Evolutionary conservation across 2,888 invertebrate species (phyloP), one percentile per base, ranked within the genome.

Genomic region (Poecilobothrus nobilitatus): DNA sequence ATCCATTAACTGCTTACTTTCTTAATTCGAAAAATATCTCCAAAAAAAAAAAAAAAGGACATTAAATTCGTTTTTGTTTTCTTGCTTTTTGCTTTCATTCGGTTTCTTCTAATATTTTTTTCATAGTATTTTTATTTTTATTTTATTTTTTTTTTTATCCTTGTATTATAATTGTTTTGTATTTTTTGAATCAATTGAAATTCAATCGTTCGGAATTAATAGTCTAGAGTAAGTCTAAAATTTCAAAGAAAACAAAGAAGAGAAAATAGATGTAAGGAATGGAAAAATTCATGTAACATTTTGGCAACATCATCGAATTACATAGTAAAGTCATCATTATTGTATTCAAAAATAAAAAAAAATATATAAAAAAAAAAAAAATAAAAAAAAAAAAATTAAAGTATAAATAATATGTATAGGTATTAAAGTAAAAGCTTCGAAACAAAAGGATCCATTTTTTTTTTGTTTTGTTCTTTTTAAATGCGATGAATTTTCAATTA

Each of bases 1-100:
- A 53, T 53, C 53, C 53, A 53, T 53, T 53, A 53, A 53, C 53
- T 53, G 53, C 53, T 53, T 53, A n/a, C 53, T 53, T 53, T 53
- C 53, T 53, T 53, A 53, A 53, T 53, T 53, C 53, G 53, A 10
- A 53, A 53, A 53, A 53, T 53, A 53, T 53, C 53, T 53, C 1
- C 15, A 18, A 18, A 53, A 53, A 4, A 53, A 53, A 53, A 18
- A 53, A 53, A 53, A 18, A 53, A 53, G 15, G 6, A 53, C 53
- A 53, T 18, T 12, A 53, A 44, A 27, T 27, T 27, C 27, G 27
- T 27, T 27, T 27, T 27, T 27, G 5, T 5, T 27, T 27, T 27
- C 5, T 27, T 27, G 2, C 5, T 27, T 27, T 53, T 53, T 53
- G 7, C 9, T 53, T 53, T 53, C n/a, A 4, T 53, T 15, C 15